Conservation (phyloP, 2,113 vertebrate genomes). For the Chaenocephalus aceratus region DNA sequence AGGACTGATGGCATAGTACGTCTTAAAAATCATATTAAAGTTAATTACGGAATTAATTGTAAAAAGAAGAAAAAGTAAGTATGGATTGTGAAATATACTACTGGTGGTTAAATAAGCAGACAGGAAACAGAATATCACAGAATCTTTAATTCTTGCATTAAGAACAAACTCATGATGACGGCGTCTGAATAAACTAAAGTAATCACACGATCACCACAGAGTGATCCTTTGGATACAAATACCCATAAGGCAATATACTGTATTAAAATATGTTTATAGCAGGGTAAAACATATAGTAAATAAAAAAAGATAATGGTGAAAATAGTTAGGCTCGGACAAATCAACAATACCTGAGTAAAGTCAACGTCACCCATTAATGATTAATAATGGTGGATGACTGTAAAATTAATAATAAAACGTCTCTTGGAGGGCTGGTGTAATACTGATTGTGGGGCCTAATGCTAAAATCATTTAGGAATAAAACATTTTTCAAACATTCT, state of each 20-base stretch:
- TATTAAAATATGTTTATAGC: too few species aligned
- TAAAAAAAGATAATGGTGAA: neutral
- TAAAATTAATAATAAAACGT: neutral
- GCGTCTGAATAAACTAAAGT: neutral
- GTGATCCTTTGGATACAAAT: neutral
- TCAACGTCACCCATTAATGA: neutral
- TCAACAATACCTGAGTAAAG: neutral
- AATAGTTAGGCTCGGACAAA: neutral
- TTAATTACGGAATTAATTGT: too few species aligned
- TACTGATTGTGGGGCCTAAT: neutral
- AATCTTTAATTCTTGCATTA: slow-evolving; percentile 39
- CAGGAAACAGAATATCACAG: slow-evolving; percentile 4
- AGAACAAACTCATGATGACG: neutral
- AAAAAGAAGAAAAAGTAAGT: too few species aligned
- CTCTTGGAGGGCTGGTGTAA: neutral
- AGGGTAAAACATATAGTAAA: neutral
- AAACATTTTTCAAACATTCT: neutral
- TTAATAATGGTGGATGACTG: neutral
- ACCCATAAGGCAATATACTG: neutral
- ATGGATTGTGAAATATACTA: too few species aligned
- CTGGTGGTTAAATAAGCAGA: neutral
- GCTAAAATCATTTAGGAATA: neutral
- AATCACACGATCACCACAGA: neutral
- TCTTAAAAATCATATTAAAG: too few species aligned
- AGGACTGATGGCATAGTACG: too few species aligned